These are phyloP conservation scores for Balearica regulorum DNA, from an alignment of 2,797 vertebrate species.

Conservation along the genomic window DNA sequence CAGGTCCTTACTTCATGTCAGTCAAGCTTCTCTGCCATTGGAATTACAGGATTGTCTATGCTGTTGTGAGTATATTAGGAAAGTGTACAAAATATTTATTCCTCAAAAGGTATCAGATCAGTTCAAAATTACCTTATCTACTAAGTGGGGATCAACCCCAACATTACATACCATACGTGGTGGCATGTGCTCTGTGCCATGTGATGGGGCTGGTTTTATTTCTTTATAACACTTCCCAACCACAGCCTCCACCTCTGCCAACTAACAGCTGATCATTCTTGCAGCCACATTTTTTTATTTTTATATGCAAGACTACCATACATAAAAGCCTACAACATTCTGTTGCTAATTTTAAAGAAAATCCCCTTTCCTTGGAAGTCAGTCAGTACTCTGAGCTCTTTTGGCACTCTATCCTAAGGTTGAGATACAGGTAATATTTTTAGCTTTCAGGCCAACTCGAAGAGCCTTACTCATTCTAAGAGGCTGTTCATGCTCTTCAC, in stretches of 20 bases:
- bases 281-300: not conserved
- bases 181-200: not conserved
- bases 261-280: not conserved
- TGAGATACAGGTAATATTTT: not conserved
- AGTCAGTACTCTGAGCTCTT: not conserved
- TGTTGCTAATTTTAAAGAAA: not conserved
- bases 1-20: not conserved
- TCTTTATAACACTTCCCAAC: not conserved
- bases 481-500: not conserved
- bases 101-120: not conserved
- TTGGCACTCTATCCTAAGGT: not conserved
- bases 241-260: not conserved
- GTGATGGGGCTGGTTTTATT: not conserved
- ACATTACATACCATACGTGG: not conserved
- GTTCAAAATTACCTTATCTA: not conserved
- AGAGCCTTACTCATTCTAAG: not conserved
- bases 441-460: not conserved
- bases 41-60: not conserved
- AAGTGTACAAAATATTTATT: not conserved
- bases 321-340: not conserved
- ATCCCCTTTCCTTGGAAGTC: not conserved
- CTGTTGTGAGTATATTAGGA: not conserved
- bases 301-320: not conserved
- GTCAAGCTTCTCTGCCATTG: not conserved
- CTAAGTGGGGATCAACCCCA: not conserved